Conservation (phyloP, 2,888 invertebrate genomes). For the Apotomis capreana region DNA sequence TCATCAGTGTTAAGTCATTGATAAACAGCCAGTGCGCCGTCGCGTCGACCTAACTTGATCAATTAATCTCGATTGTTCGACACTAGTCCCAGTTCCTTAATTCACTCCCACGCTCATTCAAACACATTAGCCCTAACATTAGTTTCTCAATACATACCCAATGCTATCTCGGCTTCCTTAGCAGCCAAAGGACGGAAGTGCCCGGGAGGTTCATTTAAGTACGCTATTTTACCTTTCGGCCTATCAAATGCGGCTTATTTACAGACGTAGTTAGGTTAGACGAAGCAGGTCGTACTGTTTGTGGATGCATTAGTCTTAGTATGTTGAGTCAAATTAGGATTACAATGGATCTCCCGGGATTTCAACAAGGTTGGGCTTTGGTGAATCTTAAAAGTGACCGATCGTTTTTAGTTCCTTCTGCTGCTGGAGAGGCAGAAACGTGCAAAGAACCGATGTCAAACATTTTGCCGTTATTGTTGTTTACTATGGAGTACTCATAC, state of each 20-base stretch:
- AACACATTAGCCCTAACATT: conserved; percentile 33
- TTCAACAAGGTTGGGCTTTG: no score
- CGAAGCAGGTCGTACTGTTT: conserved; percentile 19
- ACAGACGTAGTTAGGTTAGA: conserved; percentile 17
- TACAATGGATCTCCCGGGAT: background rate
- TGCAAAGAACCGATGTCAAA: no score
- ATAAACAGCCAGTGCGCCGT: conserved; percentile 10
- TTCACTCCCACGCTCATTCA: conserved; percentile 24
- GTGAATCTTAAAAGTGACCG: background rate
- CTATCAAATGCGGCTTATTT: conserved; percentile 13
- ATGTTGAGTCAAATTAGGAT: conserved; percentile 9
- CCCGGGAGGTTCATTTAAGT: background rate
- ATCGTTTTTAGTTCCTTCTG: background rate
- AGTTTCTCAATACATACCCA: conserved; percentile 25
- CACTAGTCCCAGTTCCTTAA: conserved; percentile 28
- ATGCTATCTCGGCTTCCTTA: background rate
- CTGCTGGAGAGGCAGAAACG: no score
- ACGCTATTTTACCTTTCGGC: background rate
- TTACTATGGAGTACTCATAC: no score
- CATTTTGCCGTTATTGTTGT: no score
- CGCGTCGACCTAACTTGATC: conserved; percentile 17
- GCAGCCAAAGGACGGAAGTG: conserved; percentile 2
- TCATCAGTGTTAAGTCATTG: conserved; percentile 8
- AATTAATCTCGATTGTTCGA: conserved; percentile 26
- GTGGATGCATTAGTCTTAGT: conserved; percentile 25